Evolutionary conservation across 2,888 invertebrate species (phyloP), one percentile per base, ranked within the genome.

Genomic region (Drosophila paracracens): DNA sequence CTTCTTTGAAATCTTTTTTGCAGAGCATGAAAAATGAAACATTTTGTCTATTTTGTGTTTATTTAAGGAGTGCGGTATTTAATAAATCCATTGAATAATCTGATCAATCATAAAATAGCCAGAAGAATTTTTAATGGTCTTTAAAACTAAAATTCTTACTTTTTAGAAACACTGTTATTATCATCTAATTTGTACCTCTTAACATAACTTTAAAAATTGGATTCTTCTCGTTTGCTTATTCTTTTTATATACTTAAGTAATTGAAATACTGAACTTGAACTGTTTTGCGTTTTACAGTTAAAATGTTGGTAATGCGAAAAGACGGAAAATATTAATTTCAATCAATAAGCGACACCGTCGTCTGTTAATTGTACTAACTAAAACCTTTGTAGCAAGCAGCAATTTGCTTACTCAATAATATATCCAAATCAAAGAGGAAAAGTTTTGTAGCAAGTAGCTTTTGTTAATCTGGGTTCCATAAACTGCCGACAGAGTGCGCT

Each of bases 401-500:
- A 27, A 21, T 18, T 36, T n/a, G 36, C 27, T 7, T 18, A 21
- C 46, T 6, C 11, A 11, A 5, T 38, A 3, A 18, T 2, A 38
- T n/a, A n/a, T 38, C 38, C 18, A n/a, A 38, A 36, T 36, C 16
- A 36, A 16, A 36, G 36, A 11, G 1, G 1, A 31, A 27, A 18
- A 57, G 53, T 35, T 36, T 7, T 4, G 21, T 21, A 52, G 51
- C 57, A 53, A 43, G 1, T 16, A 46, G 60, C 58, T 35, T 40
- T 58, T 38, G 7, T 7, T 48, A 10, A n/a, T 5, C 0, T 1
- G 4, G 16, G 5, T 50, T 57, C 1, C 8, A 38, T 29, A 51
- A 51, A 35, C 3, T 25, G 2, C 18, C 72, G 29, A 48, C 21
- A 76, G 62, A 71, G 54, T 2, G 13, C 36, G 51, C 29, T 38